These are phyloP conservation scores for Corythornis cristatus DNA, from an alignment of 2,113 vertebrate species.

Conservation along the genomic window DNA sequence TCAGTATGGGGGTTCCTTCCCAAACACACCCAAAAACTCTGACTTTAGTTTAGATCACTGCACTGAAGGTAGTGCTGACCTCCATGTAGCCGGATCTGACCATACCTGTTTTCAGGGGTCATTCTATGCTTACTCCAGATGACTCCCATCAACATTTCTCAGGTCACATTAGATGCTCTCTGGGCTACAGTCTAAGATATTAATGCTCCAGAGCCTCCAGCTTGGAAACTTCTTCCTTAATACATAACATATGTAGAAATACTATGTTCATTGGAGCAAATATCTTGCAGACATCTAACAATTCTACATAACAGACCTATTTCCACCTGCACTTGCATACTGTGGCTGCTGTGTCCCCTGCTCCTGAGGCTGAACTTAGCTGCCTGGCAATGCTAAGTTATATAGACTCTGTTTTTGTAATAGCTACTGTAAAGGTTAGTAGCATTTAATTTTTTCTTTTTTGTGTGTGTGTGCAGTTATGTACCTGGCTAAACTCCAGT, in stretches of 20 bases:
- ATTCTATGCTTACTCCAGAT: background rate
- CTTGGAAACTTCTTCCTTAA: background rate
- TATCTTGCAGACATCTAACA: background rate
- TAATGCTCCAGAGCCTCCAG: slow-evolving; percentile 5
- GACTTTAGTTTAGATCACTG: background rate
- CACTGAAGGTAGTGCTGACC: background rate
- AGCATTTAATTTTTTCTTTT: background rate
- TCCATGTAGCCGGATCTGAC: background rate
- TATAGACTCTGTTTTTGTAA: background rate
- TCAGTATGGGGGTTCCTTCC: background rate
- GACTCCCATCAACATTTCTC: background rate
- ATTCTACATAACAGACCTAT: background rate
- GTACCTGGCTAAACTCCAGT: background rate
- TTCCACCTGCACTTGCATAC: slow-evolving; percentile 13
- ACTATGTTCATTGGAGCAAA: background rate
- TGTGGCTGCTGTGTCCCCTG: background rate
- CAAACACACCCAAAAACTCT: background rate
- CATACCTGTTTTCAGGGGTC: background rate
- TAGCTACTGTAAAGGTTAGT: background rate
- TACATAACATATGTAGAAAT: background rate
- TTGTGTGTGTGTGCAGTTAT: background rate
- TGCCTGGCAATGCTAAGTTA: background rate
- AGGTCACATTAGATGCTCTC: background rate
- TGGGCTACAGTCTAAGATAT: background rate
- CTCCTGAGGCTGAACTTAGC: background rate